Conservation (phyloP, 1,140 invertebrate species). For the Lepidurus couesii region DNA sequence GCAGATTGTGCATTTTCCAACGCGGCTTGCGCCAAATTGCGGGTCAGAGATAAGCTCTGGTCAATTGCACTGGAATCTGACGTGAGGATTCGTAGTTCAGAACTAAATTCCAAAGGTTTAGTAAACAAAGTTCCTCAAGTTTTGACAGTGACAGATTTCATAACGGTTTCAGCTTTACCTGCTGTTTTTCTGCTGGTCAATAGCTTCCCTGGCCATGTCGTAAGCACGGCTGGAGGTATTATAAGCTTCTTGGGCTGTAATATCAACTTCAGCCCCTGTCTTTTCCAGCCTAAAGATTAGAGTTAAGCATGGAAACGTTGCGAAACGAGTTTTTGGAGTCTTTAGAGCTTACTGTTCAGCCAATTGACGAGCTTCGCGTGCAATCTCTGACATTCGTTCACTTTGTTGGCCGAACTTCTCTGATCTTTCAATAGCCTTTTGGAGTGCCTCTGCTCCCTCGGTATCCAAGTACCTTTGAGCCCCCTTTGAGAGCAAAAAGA, state of each 20-base stretch:
- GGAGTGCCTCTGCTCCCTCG: slow-evolving; percentile 69
- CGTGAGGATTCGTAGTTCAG: neutral
- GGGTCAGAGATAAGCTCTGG: slow-evolving; percentile 49
- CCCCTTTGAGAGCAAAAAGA: slow-evolving; percentile 47
- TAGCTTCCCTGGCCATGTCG: slow-evolving; percentile 69
- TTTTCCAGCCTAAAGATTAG: slow-evolving; percentile 53
- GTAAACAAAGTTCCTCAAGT: neutral
- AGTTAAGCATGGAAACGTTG: slow-evolving; percentile 34
- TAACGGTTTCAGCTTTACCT: slow-evolving; percentile 41
- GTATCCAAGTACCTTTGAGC: slow-evolving; percentile 68
- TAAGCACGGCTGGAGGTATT: slow-evolving; percentile 76
- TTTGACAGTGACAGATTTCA: neutral
- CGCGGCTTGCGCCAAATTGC: slow-evolving; percentile 63
- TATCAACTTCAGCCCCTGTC: slow-evolving; percentile 69
- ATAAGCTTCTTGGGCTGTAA: slow-evolving; percentile 68
- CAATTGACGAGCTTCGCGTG: slow-evolving; percentile 70
- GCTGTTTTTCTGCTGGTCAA: slow-evolving; percentile 67
- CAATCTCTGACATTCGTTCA: slow-evolving; percentile 81
- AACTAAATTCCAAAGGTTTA: neutral
- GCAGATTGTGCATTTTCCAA: slow-evolving; percentile 63
- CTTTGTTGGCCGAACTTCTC: slow-evolving; percentile 84
- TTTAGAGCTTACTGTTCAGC: slow-evolving; percentile 55
- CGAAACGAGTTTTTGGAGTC: neutral
- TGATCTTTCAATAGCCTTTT: slow-evolving; percentile 72
- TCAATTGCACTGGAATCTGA: slow-evolving; percentile 22